Conservation (phyloP, 2,888 invertebrate species). For the Augiades crinisus region DNA sequence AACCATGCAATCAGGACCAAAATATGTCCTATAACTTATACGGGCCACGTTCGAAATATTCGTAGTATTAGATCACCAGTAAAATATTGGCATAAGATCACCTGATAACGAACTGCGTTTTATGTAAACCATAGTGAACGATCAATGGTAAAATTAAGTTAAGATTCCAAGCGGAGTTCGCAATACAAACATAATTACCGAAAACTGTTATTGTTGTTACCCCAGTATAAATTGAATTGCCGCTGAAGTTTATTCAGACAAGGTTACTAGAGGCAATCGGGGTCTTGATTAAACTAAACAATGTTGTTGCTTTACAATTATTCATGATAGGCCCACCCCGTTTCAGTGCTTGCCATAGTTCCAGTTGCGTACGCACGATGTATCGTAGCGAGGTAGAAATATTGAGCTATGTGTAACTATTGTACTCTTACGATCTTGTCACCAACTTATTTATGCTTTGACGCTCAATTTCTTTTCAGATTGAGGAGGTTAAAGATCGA, state of each 20-base stretch:
- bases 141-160: slow-evolving; percentile 39
- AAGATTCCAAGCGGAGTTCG: slow-evolving; percentile 44
- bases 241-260: slow-evolving; percentile 69
- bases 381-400: not conserved
- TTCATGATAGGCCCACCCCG: slow-evolving; percentile 46
- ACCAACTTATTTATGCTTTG: too few species aligned
- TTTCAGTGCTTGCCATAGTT: not conserved
- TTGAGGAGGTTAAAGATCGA: too few species aligned
- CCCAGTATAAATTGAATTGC: slow-evolving; percentile 70
- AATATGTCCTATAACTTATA: too few species aligned
- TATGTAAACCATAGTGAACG: not conserved
- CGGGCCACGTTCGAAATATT: too few species aligned
- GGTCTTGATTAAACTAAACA: slow-evolving; percentile 76
- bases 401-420: too few species aligned
- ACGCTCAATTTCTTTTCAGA: too few species aligned
- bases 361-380: too few species aligned
- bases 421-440: too few species aligned
- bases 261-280: slow-evolving; percentile 65
- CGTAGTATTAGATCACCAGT: too few species aligned
- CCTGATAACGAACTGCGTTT: not conserved
- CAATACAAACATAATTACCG: slow-evolving; percentile 66
- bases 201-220: slow-evolving; percentile 75
- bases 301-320: slow-evolving; percentile 64
- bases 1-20: too few species aligned
- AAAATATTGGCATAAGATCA: too few species aligned